phyloP scores from a whole-genome alignment of 2,888 invertebrate species.

The Catocala sponsa region DNA sequence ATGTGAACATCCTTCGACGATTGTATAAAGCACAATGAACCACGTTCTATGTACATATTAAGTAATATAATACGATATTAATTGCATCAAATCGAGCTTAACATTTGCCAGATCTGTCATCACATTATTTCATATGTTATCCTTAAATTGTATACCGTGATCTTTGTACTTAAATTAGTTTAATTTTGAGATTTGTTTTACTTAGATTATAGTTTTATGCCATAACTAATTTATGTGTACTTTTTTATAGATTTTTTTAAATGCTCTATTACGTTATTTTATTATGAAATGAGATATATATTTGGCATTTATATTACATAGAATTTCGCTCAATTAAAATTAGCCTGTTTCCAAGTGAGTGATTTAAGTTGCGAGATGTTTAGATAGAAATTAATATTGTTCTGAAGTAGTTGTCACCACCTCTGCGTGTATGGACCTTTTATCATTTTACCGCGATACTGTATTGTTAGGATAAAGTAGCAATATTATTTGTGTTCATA shows the following conservation, averaged over 20 bases:
- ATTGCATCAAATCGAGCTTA: slow-evolving; percentile 47
- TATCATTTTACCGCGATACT: slow-evolving; percentile 40
- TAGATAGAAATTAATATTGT: slow-evolving; percentile 33
- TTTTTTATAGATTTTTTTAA: slow-evolving; percentile 75
- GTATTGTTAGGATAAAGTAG: slow-evolving; percentile 41
- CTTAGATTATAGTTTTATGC: slow-evolving; percentile 81
- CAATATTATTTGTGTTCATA: slow-evolving; percentile 54
- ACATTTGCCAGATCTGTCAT: slow-evolving; percentile 62
- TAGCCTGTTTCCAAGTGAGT: slow-evolving; percentile 53
- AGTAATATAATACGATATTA: slow-evolving; percentile 36
- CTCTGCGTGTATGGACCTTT: slow-evolving; percentile 43
- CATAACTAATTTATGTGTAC: slow-evolving; percentile 85
- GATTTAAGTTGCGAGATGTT: slow-evolving; percentile 40
- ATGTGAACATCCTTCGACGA: slow-evolving; percentile 21
- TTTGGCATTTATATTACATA: slow-evolving; percentile 76
- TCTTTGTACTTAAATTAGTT: slow-evolving; percentile 82
- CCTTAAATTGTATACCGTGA: slow-evolving; percentile 60
- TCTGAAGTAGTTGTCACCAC: slow-evolving; percentile 38
- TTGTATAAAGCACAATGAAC: slow-evolving; percentile 46
- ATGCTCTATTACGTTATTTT: slow-evolving; percentile 65
- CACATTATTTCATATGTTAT: slow-evolving; percentile 50
- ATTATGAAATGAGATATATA: slow-evolving; percentile 63
- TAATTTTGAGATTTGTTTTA: slow-evolving; percentile 75
- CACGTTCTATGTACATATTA: slow-evolving; percentile 47
- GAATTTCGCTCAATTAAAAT: slow-evolving; percentile 80